These are phyloP conservation scores for Actinostola sp. DNA, from an alignment of 92 coral and sea anemone species.

Conservation along the genomic window DNA sequence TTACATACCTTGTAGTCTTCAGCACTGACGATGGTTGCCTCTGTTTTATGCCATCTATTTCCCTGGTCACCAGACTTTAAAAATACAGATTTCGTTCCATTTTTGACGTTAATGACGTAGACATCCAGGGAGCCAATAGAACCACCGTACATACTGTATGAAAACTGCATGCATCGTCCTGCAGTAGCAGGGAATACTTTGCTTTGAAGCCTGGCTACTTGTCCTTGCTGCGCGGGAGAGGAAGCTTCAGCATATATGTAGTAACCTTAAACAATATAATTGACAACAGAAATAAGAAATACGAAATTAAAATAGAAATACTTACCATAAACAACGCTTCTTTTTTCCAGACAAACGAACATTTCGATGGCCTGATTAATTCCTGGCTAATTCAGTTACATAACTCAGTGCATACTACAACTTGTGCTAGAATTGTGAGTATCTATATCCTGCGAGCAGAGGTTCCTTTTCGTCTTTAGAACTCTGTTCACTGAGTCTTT, in stretches of 20 bases:
- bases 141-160: conserved; percentile 74
- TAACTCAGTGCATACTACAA: too few species aligned
- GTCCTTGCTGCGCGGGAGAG: conserved; percentile 6
- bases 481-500: too few species aligned
- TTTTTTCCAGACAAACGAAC: conserved; percentile 28
- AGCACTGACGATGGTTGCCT: conserved; percentile 46
- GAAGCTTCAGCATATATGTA: conserved; percentile 61
- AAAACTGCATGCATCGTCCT: conserved; percentile 62
- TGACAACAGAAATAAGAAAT: conserved; percentile 54
- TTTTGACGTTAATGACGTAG: conserved; percentile 48
- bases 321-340: conserved; percentile 30
- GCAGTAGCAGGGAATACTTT: conserved; percentile 41
- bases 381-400: too few species aligned
- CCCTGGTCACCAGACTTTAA: conserved; percentile 71
- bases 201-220: conserved; percentile 41
- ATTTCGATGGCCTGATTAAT: too few species aligned
- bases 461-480: too few species aligned
- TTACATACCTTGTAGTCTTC: conserved; percentile 74
- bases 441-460: too few species aligned
- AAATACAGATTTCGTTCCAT: conserved; percentile 64
- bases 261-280: conserved; percentile 41
- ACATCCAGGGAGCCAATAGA: conserved; percentile 64
- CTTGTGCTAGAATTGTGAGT: too few species aligned
- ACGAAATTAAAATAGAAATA: too few species aligned
- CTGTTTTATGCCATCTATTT: conserved; percentile 64